Evolutionary conservation across 2,113 vertebrate species (phyloP).

Genomic region (Mesitornis unicolor): DNA sequence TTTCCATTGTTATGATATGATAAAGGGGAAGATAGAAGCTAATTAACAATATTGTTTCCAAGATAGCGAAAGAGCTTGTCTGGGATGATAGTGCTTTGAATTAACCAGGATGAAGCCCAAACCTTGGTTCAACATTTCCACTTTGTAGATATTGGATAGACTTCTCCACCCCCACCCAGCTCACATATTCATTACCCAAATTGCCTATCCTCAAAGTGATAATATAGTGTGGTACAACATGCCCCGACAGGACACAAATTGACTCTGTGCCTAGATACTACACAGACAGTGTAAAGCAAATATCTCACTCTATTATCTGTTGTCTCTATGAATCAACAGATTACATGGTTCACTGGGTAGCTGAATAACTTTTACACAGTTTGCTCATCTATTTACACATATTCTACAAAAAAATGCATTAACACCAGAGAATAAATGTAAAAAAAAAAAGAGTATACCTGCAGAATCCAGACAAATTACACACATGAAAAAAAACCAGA

Average conservation of each 20-base stretch:
- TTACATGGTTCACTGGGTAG: slow-evolving; percentile 81
- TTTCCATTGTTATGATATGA: slow-evolving; percentile 48
- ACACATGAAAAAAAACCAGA: slow-evolving; percentile 9
- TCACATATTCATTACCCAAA: slow-evolving; percentile 82
- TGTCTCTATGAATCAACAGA: slow-evolving; percentile 83
- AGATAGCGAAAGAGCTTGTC: slow-evolving; percentile 29
- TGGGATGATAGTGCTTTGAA: slow-evolving; percentile 47
- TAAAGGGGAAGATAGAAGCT: slow-evolving; percentile 55
- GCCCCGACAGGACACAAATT: slow-evolving; percentile 80
- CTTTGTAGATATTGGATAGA: slow-evolving; percentile 55
- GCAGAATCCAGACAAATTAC: slow-evolving; percentile 47
- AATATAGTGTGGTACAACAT: slow-evolving; percentile 80
- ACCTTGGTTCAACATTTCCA: slow-evolving; percentile 63
- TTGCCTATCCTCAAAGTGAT: slow-evolving; percentile 76
- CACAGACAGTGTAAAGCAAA: slow-evolving; percentile 74
- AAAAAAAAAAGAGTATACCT: slow-evolving; percentile 25
- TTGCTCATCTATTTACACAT: slow-evolving; percentile 83
- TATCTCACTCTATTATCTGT: slow-evolving; percentile 86
- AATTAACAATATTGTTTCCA: slow-evolving; percentile 66
- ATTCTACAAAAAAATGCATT: slow-evolving; percentile 76
- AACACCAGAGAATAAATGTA: slow-evolving; percentile 73
- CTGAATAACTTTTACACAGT: slow-evolving; percentile 83
- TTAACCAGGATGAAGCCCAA: slow-evolving; percentile 60
- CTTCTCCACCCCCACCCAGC: slow-evolving; percentile 64
- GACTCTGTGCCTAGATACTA: slow-evolving; percentile 73